These are phyloP conservation scores for Remorina albescens DNA, from an alignment of 2,797 vertebrate species.

Conservation along the genomic window DNA sequence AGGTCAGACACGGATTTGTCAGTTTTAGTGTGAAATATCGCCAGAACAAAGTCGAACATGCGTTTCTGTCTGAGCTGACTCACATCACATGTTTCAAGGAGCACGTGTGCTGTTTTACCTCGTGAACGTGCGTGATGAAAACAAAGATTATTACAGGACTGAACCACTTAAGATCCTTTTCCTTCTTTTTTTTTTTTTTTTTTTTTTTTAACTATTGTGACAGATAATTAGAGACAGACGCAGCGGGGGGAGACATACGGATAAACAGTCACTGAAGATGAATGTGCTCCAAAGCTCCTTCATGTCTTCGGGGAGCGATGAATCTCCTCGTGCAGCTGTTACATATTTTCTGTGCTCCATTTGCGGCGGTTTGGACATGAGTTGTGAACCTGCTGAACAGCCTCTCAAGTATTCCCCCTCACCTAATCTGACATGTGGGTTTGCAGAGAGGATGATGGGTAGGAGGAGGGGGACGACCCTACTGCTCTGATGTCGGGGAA, in stretches of 20 bases:
- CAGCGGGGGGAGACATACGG: not conserved
- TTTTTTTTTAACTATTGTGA: not conserved
- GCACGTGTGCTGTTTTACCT: no score
- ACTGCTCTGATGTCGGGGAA: not conserved
- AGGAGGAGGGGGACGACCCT: slow-evolving; percentile 32
- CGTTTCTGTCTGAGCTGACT: no score
- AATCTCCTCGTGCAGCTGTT: slow-evolving; percentile 61
- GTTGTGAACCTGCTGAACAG: slow-evolving; percentile 34
- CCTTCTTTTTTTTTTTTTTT: no score
- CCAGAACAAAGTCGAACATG: no score
- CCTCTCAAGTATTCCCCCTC: slow-evolving; percentile 16
- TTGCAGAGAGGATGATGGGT: slow-evolving; percentile 13
- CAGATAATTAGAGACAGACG: slow-evolving; percentile 36
- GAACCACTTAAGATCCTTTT: slow-evolving; percentile 3
- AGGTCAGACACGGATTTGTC: no score
- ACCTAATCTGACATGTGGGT: slow-evolving; percentile 43
- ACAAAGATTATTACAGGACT: not conserved
- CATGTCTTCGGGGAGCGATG: slow-evolving; percentile 42
- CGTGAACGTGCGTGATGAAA: not conserved
- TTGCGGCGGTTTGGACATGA: slow-evolving; percentile 36
- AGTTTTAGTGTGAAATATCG: no score
- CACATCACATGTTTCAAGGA: no score
- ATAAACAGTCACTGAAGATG: slow-evolving; percentile 40
- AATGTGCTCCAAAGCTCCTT: slow-evolving; percentile 21
- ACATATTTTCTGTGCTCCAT: slow-evolving; percentile 27